A percentile compares a stretch with the other conserved stretches of the same genome.
These are phyloP conservation scores for Caenorhabditis angaria DNA, from an alignment of 2,888 invertebrate species.

Conservation along the genomic window DNA sequence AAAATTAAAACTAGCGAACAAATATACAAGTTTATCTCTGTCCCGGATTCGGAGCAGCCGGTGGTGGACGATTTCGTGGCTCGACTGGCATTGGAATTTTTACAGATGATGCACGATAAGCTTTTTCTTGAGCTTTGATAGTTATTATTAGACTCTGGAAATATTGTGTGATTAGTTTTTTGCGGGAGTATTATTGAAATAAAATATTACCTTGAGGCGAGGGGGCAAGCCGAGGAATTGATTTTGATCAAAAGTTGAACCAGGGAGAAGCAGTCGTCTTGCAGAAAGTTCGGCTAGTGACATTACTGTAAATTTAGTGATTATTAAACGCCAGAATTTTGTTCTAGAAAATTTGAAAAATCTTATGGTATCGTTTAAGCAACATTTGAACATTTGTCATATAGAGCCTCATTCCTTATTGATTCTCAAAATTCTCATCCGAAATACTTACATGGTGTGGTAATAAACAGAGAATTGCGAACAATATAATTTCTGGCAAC, in stretches of 20 bases:
- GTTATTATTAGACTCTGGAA: too few species aligned
- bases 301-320: slow-evolving; percentile 21
- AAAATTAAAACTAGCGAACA: too few species aligned
- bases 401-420: background rate
- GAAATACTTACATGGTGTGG: slow-evolving; percentile 11
- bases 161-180: too few species aligned
- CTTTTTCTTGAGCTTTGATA: too few species aligned
- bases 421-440: background rate
- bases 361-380: too few species aligned
- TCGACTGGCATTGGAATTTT: too few species aligned
- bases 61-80: too few species aligned
- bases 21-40: too few species aligned
- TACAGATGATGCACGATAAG: too few species aligned
- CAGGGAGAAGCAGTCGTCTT: slow-evolving; percentile 1
- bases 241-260: background rate
- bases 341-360: background rate
- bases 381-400: too few species aligned
- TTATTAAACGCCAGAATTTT: too few species aligned
- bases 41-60: too few species aligned
- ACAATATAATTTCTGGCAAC: slow-evolving; percentile 14
- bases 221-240: background rate
- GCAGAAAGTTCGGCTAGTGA: slow-evolving; percentile 10
- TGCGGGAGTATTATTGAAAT: background rate
- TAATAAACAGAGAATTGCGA: slow-evolving; percentile 5
- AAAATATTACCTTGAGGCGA: background rate